Evolutionary conservation across 2,888 invertebrate species (phyloP).

Genomic region (Palloptera scutellata): DNA sequence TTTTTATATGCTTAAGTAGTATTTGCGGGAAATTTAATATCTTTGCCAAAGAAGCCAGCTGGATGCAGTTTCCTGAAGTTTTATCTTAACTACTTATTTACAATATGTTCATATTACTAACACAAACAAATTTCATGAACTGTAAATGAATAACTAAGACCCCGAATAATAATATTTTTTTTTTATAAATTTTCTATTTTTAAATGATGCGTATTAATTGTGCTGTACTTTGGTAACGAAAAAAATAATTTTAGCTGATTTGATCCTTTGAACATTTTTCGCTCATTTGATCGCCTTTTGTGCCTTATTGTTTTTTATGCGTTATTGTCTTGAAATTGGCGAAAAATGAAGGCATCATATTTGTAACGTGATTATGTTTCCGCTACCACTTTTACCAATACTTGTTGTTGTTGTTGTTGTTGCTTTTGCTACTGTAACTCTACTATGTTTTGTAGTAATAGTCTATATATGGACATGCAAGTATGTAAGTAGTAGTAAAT

Average conservation of each 20-base stretch:
- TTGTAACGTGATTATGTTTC: slow-evolving; percentile 23
- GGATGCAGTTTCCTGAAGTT: too few species aligned
- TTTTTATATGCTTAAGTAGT: too few species aligned
- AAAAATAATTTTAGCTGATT: background rate
- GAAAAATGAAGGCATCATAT: slow-evolving; percentile 26
- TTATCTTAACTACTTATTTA: too few species aligned
- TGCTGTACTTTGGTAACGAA: background rate
- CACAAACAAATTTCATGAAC: too few species aligned
- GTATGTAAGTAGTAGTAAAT: too few species aligned
- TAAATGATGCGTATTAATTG: too few species aligned
- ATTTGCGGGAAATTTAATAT: too few species aligned
- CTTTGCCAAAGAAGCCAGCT: too few species aligned
- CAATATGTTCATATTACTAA: too few species aligned
- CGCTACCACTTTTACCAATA: background rate
- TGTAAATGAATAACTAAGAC: too few species aligned
- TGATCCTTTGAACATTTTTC: slow-evolving; percentile 5
- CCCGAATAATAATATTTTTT: too few species aligned
- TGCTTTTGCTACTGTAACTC: background rate
- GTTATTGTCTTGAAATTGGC: slow-evolving; percentile 26
- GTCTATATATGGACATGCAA: background rate
- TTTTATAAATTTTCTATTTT: too few species aligned
- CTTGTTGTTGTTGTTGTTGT: background rate
- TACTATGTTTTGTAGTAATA: background rate
- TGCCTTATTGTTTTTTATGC: background rate
- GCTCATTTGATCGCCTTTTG: background rate